Evolutionary conservation across 2,888 invertebrate genomes (phyloP).

Genomic region (Helobdella robusta): DNA sequence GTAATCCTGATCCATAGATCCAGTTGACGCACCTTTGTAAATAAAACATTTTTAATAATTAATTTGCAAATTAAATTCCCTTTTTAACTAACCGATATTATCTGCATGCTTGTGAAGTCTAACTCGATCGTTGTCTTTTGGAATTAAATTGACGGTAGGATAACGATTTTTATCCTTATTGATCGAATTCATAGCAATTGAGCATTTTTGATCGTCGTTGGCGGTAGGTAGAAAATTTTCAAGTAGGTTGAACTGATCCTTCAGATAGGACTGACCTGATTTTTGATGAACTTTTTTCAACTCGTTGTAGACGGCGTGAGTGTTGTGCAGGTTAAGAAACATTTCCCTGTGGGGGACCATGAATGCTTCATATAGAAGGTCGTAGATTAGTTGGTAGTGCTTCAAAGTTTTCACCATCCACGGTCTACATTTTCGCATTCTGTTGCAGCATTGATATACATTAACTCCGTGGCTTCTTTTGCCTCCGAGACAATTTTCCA

Average conservation of each 20-base stretch:
- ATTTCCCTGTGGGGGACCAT: slow-evolving; percentile 41
- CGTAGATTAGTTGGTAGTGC: slow-evolving; percentile 47
- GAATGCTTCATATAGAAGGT: slow-evolving; percentile 45
- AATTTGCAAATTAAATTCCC: background rate
- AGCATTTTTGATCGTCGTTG: slow-evolving; percentile 36
- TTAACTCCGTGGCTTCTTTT: slow-evolving; percentile 42
- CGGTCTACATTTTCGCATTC: slow-evolving; percentile 42
- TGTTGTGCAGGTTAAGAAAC: slow-evolving; percentile 39
- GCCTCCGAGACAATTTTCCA: slow-evolving; percentile 46
- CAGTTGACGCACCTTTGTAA: slow-evolving; percentile 37
- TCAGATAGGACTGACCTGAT: slow-evolving; percentile 39
- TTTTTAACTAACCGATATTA: too few relatives aligned
- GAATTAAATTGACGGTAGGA: slow-evolving; percentile 23
- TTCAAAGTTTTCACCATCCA: slow-evolving; percentile 46
- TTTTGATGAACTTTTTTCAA: slow-evolving; percentile 33
- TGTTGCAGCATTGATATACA: slow-evolving; percentile 40
- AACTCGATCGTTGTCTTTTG: slow-evolving; percentile 22
- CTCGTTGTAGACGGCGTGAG: slow-evolving; percentile 35
- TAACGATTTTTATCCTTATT: slow-evolving; percentile 44
- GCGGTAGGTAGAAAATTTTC: slow-evolving; percentile 38
- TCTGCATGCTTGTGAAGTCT: slow-evolving; percentile 31
- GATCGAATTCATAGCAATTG: slow-evolving; percentile 36
- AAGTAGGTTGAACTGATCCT: slow-evolving; percentile 43
- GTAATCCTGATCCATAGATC: too few relatives aligned
- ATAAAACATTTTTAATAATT: slow-evolving; percentile 28